These are phyloP conservation scores for Oxycera nigricornis DNA, from an alignment of 2,888 invertebrate species.

Conservation along the genomic window DNA sequence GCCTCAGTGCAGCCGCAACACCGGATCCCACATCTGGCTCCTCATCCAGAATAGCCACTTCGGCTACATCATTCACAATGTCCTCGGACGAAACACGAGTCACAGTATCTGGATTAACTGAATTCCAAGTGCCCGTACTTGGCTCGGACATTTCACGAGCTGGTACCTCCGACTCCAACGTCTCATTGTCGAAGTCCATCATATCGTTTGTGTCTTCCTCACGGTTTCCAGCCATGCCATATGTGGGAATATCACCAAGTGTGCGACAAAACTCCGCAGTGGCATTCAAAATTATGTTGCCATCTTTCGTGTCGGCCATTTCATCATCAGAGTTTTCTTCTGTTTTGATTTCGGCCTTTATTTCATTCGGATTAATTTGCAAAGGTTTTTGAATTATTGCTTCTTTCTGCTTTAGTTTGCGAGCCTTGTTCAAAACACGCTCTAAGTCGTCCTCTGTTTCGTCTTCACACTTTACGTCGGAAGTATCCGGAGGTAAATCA, in stretches of 20 bases:
- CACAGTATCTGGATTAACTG: constrained; percentile 71
- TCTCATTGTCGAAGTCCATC: constrained; percentile 61
- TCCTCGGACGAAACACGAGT: constrained; percentile 62
- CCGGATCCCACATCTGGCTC: constrained; percentile 94
- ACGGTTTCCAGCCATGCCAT: constrained; percentile 88
- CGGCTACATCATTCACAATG: constrained; percentile 59
- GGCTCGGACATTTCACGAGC: constrained; percentile 63
- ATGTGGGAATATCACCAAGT: constrained; percentile 93
- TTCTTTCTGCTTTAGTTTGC: constrained; percentile 69
- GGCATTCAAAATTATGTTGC: constrained; percentile 83
- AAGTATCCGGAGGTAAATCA: constrained; percentile 58
- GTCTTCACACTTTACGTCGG: constrained; percentile 66
- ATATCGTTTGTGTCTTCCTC: constrained; percentile 77
- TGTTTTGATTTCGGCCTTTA: constrained; percentile 66
- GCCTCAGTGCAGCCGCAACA: constrained; percentile 86
- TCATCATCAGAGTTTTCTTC: constrained; percentile 66
- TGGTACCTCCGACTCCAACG: constrained; percentile 58
- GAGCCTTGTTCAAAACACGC: constrained; percentile 74
- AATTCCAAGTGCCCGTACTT: constrained; percentile 81
- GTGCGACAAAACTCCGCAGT: constrained; percentile 97
- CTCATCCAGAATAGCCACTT: constrained; percentile 73
- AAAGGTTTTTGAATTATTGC: constrained; percentile 56
- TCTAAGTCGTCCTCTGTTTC: constrained; percentile 79
- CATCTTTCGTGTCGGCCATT: constrained; percentile 53
- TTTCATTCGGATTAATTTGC: constrained; percentile 60